A percentile compares a stretch with the other conserved stretches of the same genome.
Evolutionary conservation across 2,888 invertebrate species (phyloP).

Genomic region (Aphodius sticticus): DNA sequence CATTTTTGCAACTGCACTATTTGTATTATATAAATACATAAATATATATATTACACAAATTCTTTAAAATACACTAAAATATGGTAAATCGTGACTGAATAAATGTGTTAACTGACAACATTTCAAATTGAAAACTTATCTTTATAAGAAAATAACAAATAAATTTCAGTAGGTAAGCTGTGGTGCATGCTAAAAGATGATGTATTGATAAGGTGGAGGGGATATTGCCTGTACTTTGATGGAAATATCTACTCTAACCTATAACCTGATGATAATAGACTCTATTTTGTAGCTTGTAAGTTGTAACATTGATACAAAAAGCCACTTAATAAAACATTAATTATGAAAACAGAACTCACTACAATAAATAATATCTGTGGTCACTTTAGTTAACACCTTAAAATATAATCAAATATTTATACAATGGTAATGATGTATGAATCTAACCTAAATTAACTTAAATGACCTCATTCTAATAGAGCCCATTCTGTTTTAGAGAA

Average conservation of each 20-base stretch:
- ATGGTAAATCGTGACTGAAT: neutral
- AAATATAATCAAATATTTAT: neutral
- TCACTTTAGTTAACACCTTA: neutral
- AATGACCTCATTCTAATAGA: neutral
- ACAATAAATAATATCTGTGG: neutral
- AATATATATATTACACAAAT: neutral
- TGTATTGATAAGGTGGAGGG: too few species aligned
- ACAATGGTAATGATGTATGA: neutral
- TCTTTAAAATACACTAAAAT: neutral
- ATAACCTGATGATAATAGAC: neutral
- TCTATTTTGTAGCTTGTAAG: neutral
- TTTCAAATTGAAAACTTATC: too few species aligned
- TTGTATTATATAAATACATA: neutral
- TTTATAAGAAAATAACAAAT: too few species aligned
- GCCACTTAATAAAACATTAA: neutral
- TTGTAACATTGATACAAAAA: neutral
- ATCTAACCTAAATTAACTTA: neutral
- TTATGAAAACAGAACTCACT: neutral
- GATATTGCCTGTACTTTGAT: neutral
- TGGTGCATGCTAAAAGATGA: neutral
- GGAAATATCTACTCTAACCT: neutral
- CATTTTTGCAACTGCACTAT: neutral
- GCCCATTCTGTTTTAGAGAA: neutral
- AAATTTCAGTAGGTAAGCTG: neutral
- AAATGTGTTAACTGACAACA: neutral